A percentile compares a stretch with the other conserved stretches of the same genome.
phyloP scores from a whole-genome alignment of 2,888 invertebrate species.

The Ypsolopha sequella region DNA sequence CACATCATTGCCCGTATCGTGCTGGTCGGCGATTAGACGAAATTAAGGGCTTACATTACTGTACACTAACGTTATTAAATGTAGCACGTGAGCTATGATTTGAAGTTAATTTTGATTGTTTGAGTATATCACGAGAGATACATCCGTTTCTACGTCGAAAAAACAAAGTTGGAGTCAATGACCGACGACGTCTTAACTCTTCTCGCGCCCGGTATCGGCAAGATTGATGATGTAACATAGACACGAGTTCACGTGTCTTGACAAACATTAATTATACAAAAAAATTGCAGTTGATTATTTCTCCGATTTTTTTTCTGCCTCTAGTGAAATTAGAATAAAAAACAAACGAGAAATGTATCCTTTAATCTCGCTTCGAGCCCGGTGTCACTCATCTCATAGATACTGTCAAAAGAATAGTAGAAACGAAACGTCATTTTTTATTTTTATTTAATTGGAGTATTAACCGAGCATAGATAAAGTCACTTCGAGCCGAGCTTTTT shows the following conservation, averaged over 20 bases:
- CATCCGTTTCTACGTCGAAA: no score
- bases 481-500: conserved; percentile 39
- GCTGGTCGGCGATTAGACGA: neutral
- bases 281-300: neutral
- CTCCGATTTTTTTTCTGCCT: no score
- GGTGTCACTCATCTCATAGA: conserved; percentile 10
- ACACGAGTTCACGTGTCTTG: neutral
- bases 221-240: conserved; percentile 5
- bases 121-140: no score
- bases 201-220: conserved; percentile 2
- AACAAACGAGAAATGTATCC: neutral
- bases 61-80: neutral
- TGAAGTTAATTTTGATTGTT: no score
- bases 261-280: conserved; percentile 1
- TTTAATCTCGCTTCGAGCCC: neutral
- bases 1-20: neutral
- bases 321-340: no score
- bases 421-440: conserved; percentile 50
- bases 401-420: conserved; percentile 17
- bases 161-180: neutral
- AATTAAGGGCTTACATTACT: neutral
- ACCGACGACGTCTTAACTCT: conserved; percentile 4
- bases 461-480: conserved; percentile 63
- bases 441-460: conserved; percentile 63
- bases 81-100: neutral